These are phyloP conservation scores for Diloba caeruleocephala DNA, from an alignment of 2,888 invertebrate genomes.

Conservation along the genomic window DNA sequence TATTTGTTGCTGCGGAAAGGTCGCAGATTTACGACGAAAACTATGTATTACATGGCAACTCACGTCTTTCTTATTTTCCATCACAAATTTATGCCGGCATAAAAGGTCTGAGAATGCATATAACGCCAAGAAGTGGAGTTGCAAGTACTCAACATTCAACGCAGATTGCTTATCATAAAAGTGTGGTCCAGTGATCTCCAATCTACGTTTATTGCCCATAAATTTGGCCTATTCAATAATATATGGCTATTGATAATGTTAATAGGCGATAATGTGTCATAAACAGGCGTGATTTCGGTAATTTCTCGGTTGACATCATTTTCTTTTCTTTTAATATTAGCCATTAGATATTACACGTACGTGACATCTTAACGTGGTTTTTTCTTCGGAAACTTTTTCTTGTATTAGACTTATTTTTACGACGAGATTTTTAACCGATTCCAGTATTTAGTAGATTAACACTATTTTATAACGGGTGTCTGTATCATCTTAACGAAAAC, in stretches of 20 bases:
- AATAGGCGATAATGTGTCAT: conserved; percentile 74
- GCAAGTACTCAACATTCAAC: conserved; percentile 73
- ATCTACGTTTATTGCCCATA: conserved; percentile 84
- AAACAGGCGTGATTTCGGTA: conserved; percentile 27
- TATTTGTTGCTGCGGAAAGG: conserved; percentile 28
- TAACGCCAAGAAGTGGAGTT: conserved; percentile 72
- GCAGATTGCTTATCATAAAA: conserved; percentile 87
- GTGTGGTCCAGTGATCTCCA: conserved; percentile 84
- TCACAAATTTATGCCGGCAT: conserved; percentile 82
- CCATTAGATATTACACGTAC: conserved; percentile 15
- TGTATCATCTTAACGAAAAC: too few relatives aligned
- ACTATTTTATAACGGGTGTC: too few relatives aligned
- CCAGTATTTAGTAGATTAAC: too few relatives aligned
- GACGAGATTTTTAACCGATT: background rate
- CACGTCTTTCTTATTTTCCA: conserved; percentile 68
- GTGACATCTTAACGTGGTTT: background rate
- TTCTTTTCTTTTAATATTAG: conserved; percentile 27
- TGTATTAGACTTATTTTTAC: background rate
- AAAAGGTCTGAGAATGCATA: conserved; percentile 84
- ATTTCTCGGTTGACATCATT: conserved; percentile 28
- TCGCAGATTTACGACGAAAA: conserved; percentile 60
- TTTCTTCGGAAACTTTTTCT: background rate
- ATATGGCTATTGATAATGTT: conserved; percentile 78
- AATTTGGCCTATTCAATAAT: conserved; percentile 80
- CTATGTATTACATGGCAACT: conserved; percentile 61